Base-by-base conservation (phyloP, 30 jellyfish, hydroid and myxozoan species). In the Pelagia noctiluca region DNA sequence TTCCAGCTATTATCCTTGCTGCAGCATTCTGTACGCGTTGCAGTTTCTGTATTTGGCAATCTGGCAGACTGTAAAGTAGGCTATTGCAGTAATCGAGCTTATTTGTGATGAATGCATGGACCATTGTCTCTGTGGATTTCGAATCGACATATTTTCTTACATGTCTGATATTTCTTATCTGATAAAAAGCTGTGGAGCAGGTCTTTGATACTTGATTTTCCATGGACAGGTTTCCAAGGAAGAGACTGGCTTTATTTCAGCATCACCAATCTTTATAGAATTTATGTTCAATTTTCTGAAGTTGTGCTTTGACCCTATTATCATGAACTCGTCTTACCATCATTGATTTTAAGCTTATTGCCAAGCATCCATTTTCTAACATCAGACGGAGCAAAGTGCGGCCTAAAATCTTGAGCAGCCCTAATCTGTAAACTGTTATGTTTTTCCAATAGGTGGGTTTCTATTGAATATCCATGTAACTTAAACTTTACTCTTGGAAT, bases 81-180 rank as follows among this genome's bases (percentile, higher is more conserved):
- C 75, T 31, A 35, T 82, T 82, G 88, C 93, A 82, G 82, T 82
- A 82, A 53, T 82, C 88, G 22, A 81, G 29, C 19, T 81, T 63
- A 7, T 19, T 2, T n/a, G 63, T 21, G 34, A 81, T 35, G 80
- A 64, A 81, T 32, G 91, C 87, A 49, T 64, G 78, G 18, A 64
- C 64, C 65, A 81, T 73, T 29, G 86, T 61, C 54, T 60, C 82
- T 2, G 71, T 72, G 67, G 71, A 72, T 72, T 72, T 72, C 47
- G 16, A 18, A 35, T 65, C 80, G 50, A 48, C 42, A 72, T 72
- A 42, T 50, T 72, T 35, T 35, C 84, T 72, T 72, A 1, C 52
- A 52, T 75, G 62, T 29, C 63, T 0, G 63, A 75, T 49, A 23
- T 18, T 49, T 48, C 75, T 21, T 11, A 48, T 50, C 32, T 47